Evolutionary conservation across 2,888 invertebrate genomes (phyloP).

Genomic region (Arge pagana): DNA sequence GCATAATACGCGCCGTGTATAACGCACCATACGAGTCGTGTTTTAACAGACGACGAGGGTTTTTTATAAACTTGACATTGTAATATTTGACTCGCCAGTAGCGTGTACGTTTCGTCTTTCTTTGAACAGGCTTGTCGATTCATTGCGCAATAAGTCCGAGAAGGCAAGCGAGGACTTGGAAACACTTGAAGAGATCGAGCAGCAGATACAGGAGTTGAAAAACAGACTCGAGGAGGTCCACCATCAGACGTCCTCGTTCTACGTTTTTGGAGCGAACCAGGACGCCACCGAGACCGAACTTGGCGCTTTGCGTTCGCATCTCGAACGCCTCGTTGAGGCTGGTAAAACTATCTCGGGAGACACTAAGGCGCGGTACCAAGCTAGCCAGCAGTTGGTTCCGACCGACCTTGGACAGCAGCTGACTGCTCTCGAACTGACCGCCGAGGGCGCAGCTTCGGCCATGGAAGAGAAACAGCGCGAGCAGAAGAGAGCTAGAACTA

Average conservation of each 20-base stretch:
- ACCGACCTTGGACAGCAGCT: slow-evolving; percentile 81
- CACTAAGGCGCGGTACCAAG: slow-evolving; percentile 58
- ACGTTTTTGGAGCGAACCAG: slow-evolving; percentile 79
- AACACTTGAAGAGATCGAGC: slow-evolving; percentile 75
- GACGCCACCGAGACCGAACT: slow-evolving; percentile 67
- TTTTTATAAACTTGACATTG: no score
- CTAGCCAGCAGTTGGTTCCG: slow-evolving; percentile 60
- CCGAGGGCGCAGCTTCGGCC: slow-evolving; percentile 76
- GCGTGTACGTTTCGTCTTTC: slow-evolving; percentile 41
- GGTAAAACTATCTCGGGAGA: slow-evolving; percentile 52
- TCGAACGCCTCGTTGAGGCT: slow-evolving; percentile 44
- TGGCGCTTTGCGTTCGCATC: slow-evolving; percentile 59
- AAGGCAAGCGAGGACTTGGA: slow-evolving; percentile 77
- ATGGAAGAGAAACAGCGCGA: slow-evolving; percentile 90
- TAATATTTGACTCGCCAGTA: no score
- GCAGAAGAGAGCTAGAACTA: slow-evolving; percentile 82
- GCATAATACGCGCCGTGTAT: no score
- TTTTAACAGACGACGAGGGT: no score
- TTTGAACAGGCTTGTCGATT: slow-evolving; percentile 77
- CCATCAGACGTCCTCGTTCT: slow-evolving; percentile 58
- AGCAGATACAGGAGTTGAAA: slow-evolving; percentile 71
- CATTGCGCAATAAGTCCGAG: slow-evolving; percentile 75
- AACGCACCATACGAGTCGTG: no score
- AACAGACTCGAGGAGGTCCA: slow-evolving; percentile 66
- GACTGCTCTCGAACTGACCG: slow-evolving; percentile 79